Evolutionary conservation across 2,888 invertebrate species (phyloP).

Genomic region (Tetheella fluctuosa): DNA sequence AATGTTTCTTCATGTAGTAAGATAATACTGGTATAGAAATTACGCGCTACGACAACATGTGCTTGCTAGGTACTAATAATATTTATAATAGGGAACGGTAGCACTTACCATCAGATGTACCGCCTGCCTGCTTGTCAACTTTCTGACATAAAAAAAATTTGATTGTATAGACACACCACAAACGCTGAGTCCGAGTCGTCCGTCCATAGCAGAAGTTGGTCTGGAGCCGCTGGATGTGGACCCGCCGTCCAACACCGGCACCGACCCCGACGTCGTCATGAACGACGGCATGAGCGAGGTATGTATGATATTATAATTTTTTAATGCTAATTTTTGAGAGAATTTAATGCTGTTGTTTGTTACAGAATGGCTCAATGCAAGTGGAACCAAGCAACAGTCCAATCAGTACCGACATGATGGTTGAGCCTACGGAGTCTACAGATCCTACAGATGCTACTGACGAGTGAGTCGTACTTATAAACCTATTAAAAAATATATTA

Average conservation of each 20-base stretch:
- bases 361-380: slow-evolving; percentile 82
- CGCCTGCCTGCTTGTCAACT: too few relatives aligned
- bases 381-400: slow-evolving; percentile 78
- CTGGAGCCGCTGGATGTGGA: slow-evolving; percentile 69
- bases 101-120: too few relatives aligned
- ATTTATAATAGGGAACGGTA: too few relatives aligned
- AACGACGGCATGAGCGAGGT: slow-evolving; percentile 77
- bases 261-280: slow-evolving; percentile 74
- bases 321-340: too few relatives aligned
- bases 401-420: slow-evolving; percentile 76
- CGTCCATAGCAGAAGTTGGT: slow-evolving; percentile 41
- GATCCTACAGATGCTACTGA: slow-evolving; percentile 49
- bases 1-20: not conserved
- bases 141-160: not conserved
- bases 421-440: slow-evolving; percentile 57
- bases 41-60: too few relatives aligned
- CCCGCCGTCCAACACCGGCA: slow-evolving; percentile 54
- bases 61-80: too few relatives aligned
- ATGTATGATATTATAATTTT: not conserved
- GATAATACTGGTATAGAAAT: too few relatives aligned
- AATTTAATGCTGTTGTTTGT: slow-evolving; percentile 19
- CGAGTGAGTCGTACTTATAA: slow-evolving; percentile 60
- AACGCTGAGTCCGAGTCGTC: slow-evolving; percentile 67
- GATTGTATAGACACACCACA: slow-evolving; percentile 66
- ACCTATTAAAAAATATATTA: not conserved